Evolutionary conservation across 2,113 vertebrate genomes (phyloP).

Genomic region (Eulacestoma nigropectus): DNA sequence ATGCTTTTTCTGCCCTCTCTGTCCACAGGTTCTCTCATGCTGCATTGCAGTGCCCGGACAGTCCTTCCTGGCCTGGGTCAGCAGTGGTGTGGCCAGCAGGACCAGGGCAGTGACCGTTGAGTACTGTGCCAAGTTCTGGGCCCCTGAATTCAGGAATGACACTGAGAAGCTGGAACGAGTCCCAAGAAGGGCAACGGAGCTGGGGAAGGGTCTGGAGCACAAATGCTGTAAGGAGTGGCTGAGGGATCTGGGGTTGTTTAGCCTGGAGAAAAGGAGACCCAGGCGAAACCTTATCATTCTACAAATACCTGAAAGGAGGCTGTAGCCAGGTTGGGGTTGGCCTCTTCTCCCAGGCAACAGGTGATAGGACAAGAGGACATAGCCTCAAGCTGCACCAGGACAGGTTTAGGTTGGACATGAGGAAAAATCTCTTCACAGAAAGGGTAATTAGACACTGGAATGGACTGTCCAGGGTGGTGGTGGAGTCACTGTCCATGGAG

Average conservation of each 20-base stretch:
- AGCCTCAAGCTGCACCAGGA: neutral
- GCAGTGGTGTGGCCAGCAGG: neutral
- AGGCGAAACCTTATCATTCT: rapidly evolving
- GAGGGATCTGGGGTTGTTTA: neutral
- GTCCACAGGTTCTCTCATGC: rapidly evolving
- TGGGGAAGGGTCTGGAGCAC: neutral
- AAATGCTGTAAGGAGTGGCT: neutral
- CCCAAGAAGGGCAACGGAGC: rapidly evolving
- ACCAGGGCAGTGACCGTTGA: neutral
- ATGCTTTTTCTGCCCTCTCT: neutral
- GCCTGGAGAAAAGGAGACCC: neutral
- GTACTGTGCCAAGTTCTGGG: rapidly evolving
- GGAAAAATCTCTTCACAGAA: neutral
- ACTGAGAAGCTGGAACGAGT: rapidly evolving
- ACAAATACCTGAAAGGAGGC: neutral
- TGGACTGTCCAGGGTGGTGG: too few species aligned
- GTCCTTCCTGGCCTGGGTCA: neutral
- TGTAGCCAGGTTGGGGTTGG: rapidly evolving
- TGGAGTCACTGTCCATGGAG: neutral
- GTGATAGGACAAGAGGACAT: too few species aligned
- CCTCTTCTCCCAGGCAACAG: neutral
- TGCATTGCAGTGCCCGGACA: rapidly evolving
- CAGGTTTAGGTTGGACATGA: neutral
- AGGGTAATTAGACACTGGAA: neutral
- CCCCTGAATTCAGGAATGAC: rapidly evolving